These are phyloP conservation scores for Papilio helenus DNA, from an alignment of 1,140 invertebrate species.

Conservation along the genomic window DNA sequence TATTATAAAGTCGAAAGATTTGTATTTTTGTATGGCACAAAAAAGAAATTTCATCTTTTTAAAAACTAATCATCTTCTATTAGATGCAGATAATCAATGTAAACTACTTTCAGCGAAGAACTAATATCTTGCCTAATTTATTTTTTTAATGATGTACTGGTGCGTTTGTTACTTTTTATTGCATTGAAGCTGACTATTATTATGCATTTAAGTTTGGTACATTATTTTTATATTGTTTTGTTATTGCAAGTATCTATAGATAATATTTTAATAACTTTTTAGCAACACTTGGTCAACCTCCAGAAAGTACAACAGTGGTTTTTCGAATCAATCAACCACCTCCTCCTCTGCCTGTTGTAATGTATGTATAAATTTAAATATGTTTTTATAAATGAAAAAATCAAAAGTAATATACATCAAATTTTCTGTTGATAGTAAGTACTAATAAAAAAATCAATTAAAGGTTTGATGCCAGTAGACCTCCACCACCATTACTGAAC, in stretches of 20 bases:
- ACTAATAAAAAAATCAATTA: not conserved
- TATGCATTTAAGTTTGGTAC: too few relatives aligned
- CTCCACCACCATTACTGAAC: slow-evolving; percentile 40
- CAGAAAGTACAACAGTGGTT: slow-evolving; percentile 6
- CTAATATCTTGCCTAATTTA: too few relatives aligned
- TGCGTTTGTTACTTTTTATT: too few relatives aligned
- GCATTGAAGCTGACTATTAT: too few relatives aligned
- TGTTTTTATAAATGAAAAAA: not conserved
- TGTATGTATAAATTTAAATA: slow-evolving; percentile 36
- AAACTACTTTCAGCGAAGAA: too few relatives aligned
- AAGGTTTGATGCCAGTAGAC: slow-evolving; percentile 44
- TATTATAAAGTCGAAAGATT: too few relatives aligned
- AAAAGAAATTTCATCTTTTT: too few relatives aligned
- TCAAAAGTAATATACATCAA: not conserved
- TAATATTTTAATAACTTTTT: slow-evolving; percentile 18
- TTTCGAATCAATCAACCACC: slow-evolving; percentile 35
- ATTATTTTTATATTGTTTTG: not conserved
- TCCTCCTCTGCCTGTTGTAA: slow-evolving; percentile 26
- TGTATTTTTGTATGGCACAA: too few relatives aligned
- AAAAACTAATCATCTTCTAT: too few relatives aligned
- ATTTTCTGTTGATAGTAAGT: not conserved
- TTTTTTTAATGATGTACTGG: too few relatives aligned
- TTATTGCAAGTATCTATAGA: not conserved
- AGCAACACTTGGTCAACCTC: slow-evolving; percentile 34
- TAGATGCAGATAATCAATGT: too few relatives aligned